Evolutionary conservation across 2,888 invertebrate genomes (phyloP).

Genomic region (Gortyna flavago): DNA sequence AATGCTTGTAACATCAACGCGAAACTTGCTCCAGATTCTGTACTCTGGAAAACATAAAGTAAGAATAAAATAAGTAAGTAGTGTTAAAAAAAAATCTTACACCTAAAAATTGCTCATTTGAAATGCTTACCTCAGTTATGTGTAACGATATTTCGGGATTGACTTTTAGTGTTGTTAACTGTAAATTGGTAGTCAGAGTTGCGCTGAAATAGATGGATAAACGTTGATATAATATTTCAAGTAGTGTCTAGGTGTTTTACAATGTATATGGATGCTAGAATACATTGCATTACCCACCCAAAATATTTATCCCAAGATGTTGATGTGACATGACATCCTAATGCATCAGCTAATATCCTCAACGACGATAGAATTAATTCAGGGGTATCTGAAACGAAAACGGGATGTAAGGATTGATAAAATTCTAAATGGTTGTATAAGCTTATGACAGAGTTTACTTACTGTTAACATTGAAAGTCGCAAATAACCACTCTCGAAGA

Average conservation of each 20-base stretch:
- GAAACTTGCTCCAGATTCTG: constrained; percentile 91
- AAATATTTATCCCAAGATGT: constrained; percentile 94
- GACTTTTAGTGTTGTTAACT: constrained; percentile 78
- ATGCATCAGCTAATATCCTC: constrained; percentile 93
- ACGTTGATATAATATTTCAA: neutral
- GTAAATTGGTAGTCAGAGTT: constrained; percentile 83
- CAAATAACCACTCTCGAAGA: constrained; percentile 91
- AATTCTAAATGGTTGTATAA: neutral
- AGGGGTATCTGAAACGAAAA: constrained; percentile 89
- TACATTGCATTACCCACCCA: constrained; percentile 74
- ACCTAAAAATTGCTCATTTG: neutral
- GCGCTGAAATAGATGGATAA: constrained; percentile 73
- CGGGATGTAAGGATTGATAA: neutral
- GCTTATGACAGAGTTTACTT: constrained; percentile 66
- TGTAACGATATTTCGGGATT: constrained; percentile 84
- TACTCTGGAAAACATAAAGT: constrained; percentile 81
- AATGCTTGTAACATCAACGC: constrained; percentile 92
- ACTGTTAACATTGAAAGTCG: constrained; percentile 91
- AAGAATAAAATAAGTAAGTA: neutral
- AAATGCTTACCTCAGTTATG: constrained; percentile 81
- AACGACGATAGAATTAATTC: constrained; percentile 92
- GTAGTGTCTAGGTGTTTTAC: neutral
- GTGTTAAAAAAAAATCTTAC: neutral
- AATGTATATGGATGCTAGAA: neutral
- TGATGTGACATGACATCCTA: constrained; percentile 94